phyloP scores from a whole-genome alignment of 2,888 invertebrate species.

The Troides oblongomaculatus region DNA sequence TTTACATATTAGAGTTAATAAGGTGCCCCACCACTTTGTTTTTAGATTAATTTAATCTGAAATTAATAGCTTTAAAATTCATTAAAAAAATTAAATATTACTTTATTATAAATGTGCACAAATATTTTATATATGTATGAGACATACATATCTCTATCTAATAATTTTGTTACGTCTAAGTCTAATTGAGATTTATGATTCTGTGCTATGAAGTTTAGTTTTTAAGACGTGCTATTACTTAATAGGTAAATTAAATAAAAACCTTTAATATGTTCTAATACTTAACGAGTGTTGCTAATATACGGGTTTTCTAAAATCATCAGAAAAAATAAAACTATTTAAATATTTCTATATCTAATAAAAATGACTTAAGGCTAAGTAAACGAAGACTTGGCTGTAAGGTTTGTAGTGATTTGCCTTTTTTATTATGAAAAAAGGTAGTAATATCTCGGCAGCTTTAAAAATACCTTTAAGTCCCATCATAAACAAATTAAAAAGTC shows the following conservation, averaged over 20 bases:
- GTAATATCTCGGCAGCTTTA: background rate
- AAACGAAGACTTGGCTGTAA: background rate
- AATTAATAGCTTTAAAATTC: background rate
- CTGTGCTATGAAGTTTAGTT: constrained; percentile 4
- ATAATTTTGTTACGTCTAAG: background rate
- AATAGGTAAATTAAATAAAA: background rate
- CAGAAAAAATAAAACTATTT: too few relatives aligned
- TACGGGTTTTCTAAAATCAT: too few relatives aligned
- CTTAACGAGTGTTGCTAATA: too few relatives aligned
- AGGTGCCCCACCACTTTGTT: background rate
- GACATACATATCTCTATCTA: background rate
- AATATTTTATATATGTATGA: background rate
- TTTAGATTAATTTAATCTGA: too few relatives aligned
- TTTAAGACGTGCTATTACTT: background rate
- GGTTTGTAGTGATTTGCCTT: background rate
- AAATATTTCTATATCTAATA: too few relatives aligned
- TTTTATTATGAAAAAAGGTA: background rate
- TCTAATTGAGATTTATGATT: background rate
- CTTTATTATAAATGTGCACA: background rate
- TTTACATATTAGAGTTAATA: background rate
- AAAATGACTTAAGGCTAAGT: background rate
- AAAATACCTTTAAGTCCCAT: background rate
- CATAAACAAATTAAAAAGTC: background rate
- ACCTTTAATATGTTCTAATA: background rate
- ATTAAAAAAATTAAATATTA: background rate